Conservation (phyloP, 2,888 invertebrate genomes). For the Aproaerema taeniolella region DNA sequence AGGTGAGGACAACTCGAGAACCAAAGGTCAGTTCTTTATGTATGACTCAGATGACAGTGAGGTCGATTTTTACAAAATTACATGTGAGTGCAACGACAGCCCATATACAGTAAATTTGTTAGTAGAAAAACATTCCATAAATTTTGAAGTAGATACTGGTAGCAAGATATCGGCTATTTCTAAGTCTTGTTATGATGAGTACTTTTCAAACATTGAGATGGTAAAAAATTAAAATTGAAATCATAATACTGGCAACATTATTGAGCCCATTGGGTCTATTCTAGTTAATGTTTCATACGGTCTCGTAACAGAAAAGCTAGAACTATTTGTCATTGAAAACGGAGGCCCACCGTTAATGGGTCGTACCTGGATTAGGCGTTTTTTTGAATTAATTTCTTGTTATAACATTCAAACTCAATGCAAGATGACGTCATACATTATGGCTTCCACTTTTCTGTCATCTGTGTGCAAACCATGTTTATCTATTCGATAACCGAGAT, state of each 20-base stretch:
- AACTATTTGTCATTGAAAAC: neutral
- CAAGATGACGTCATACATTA: no score
- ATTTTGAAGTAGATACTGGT: conserved; percentile 19
- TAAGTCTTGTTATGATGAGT: conserved; percentile 18
- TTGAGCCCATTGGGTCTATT: neutral
- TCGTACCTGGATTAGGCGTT: neutral
- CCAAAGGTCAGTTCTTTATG: conserved; percentile 11
- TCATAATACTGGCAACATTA: neutral
- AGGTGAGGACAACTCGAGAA: neutral
- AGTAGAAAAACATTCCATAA: conserved; percentile 19
- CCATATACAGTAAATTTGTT: no score
- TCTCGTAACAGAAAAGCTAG: neutral
- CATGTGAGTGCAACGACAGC: no score
- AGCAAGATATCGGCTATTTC: conserved; percentile 21
- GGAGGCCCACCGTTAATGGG: neutral
- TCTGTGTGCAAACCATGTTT: conserved; percentile 8
- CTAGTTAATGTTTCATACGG: neutral
- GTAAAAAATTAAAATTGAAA: neutral
- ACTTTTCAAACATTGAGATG: conserved; percentile 12
- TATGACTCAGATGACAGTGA: conserved; percentile 15
- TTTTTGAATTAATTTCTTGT: no score
- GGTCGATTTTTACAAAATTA: conserved; percentile 15
- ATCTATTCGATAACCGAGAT: conserved; percentile 11
- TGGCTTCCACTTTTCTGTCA: neutral
- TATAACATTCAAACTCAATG: no score